Evolutionary conservation across 2,888 invertebrate species (phyloP), one percentile per base, ranked within the genome.

Genomic region (Agriopis leucophaearia): DNA sequence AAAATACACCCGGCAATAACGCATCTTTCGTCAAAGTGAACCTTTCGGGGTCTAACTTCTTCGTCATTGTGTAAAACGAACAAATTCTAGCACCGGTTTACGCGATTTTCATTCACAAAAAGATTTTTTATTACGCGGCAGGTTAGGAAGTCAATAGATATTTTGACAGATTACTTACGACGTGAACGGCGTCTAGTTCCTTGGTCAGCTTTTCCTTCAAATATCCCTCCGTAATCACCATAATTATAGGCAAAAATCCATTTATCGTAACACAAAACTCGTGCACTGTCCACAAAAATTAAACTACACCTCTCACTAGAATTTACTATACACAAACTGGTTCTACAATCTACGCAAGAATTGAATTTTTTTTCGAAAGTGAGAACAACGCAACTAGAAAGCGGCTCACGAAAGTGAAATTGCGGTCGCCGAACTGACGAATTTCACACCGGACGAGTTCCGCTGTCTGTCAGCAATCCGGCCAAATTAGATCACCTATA

Each of bases 161-260:
- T 86, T 86, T 90, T 92, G 91, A 92, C 90, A 91, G 78, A 47
- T 66, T 90, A 95, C 96, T 95, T 95, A 96, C 96, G 89, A 96
- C 96, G 91, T 96, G 95, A 81, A 94, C 91, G 78, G 96, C 96
- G 81, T 95, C 95, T 83, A 96, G 91, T 92, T 95, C 96, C 88
- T 95, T 95, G 78, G 89, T 89, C 79, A 96, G 91, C 89, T 96
- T 96, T 78, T 95, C 94, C 87, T 94, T 95, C 81, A 96, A 93
- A 87, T 96, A 94, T 79, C 94, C 94, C 88, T 95, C 96, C 77
- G 95, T 95, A 88, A 95, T 95, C 86, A 95, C 94, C 96, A 96
- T 96, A 90, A 90, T 95, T 88, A 83, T 82, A 70, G 81, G 81
- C 81, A 78, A 87, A 85, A 86, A 84, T 84, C 86, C 86, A 85